phyloP scores from a whole-genome alignment of 92 coral and sea anemone genomes.

The Palythoa caribaeorum region DNA sequence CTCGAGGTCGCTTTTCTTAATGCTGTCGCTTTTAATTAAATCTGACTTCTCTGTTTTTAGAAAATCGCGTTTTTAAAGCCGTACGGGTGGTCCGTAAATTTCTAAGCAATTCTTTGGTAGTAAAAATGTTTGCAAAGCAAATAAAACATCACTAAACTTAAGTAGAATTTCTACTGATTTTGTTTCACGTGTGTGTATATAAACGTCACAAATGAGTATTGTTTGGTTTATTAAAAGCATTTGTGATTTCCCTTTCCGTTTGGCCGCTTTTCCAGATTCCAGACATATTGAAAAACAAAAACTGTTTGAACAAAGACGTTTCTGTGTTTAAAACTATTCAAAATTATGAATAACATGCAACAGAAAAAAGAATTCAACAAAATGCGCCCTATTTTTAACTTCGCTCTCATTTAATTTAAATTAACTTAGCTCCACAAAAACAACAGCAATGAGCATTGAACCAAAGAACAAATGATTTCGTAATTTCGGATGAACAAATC shows the following conservation, averaged over 20 bases:
- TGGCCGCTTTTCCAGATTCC: constrained; percentile 5
- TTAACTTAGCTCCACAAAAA: too few species aligned
- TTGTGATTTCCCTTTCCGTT: constrained; percentile 22
- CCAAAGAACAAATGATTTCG: too few species aligned
- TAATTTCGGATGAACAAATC: too few species aligned
- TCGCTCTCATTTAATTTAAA: too few species aligned
- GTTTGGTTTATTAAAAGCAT: constrained; percentile 43
- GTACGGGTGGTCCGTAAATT: constrained; percentile 23
- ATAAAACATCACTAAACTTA: constrained; percentile 16
- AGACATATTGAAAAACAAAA: constrained; percentile 39
- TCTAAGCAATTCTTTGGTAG: neutral
- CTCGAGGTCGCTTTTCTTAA: neutral
- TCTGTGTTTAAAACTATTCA: neutral
- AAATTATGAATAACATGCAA: neutral
- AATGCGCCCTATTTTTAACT: too few species aligned
- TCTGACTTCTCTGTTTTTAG: neutral
- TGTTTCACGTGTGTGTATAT: constrained; percentile 6
- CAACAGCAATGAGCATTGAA: too few species aligned
- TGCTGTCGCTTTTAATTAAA: neutral
- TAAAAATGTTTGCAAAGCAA: constrained; percentile 30
- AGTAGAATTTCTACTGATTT: constrained; percentile 20
- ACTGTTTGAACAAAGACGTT: neutral
- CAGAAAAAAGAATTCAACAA: too few species aligned
- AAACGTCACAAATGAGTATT: constrained; percentile 37
- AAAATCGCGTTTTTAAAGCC: neutral